Base-by-base conservation (phyloP, 2,888 invertebrate genomes). In the Crossocerus cetratus region DNA sequence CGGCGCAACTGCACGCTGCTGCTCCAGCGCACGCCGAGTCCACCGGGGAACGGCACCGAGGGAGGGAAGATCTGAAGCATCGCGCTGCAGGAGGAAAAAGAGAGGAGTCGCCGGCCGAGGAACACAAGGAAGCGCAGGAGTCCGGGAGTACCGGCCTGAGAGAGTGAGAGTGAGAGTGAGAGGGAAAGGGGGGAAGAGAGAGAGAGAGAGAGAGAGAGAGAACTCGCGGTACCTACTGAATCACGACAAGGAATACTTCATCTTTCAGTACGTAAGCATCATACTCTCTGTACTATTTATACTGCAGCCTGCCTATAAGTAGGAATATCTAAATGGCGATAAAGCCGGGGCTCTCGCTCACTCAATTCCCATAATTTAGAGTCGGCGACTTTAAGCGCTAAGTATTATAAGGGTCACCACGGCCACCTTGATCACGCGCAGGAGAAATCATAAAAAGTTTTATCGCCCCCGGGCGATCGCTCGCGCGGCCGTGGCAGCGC, bases 241-340 rank as follows among this genome's bases (percentile, higher is more conserved):
- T 32, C 61, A 61, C 54, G 20, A 55, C 59, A 69, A 53, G 72
- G 69, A 72, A 77, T 66, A 65, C 73, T 64, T 67, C 66, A 61
- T 64, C 64, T 54, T 58, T 20, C 20, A 16, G 58, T 14, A 57
- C 18, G 59, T 66, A 57, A 56, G 56, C 63, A 63, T 62, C 13
- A 57, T 23, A 49, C 22, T 65, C 66, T 66, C 14, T 69, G 61
- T 18, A 23, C 16, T 11, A 16, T 44, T 49, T 45, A 32, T 32
- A 32, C 32, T 32, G 32, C 11, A 32, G 32, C 32, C 32, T 32
- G 32, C 32, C 32, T 32, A 32, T 32, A 32, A 32, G 32, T 32
- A 32, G 32, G 32, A 32, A 32, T 32, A 32, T 32, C 5, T 32
- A 32, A 32, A 32, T 32, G 32, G 32, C 32, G 32, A 32, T 32